phyloP scores from a whole-genome alignment of 2,888 invertebrate genomes.

The Mythimna impura region DNA sequence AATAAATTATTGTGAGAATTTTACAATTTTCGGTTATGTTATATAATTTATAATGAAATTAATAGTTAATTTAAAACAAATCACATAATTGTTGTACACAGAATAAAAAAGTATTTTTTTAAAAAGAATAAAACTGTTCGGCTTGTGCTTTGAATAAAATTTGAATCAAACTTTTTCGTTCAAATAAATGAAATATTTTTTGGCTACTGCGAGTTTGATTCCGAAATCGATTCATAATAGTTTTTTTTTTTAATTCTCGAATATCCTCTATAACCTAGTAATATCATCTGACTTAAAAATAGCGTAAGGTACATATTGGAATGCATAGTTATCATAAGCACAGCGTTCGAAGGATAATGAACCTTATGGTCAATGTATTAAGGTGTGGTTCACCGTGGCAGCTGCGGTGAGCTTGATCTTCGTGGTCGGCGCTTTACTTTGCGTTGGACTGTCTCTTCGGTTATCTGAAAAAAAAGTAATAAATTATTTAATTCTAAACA shows the following conservation, averaged over 20 bases:
- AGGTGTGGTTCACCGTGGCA: slow-evolving; percentile 69
- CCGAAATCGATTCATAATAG: slow-evolving; percentile 1
- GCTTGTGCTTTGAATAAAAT: too few relatives aligned
- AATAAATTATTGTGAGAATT: neutral
- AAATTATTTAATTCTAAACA: neutral
- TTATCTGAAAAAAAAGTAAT: slow-evolving; percentile 69
- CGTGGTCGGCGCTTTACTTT: slow-evolving; percentile 72
- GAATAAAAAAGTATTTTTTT: neutral
- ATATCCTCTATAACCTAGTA: neutral
- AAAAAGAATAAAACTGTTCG: neutral
- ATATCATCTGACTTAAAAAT: slow-evolving; percentile 40
- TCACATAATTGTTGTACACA: neutral
- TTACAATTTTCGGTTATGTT: neutral
- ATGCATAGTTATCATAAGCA: slow-evolving; percentile 53
- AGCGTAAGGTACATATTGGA: slow-evolving; percentile 49
- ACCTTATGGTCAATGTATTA: slow-evolving; percentile 31
- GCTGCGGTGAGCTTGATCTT: slow-evolving; percentile 70
- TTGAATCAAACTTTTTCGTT: neutral
- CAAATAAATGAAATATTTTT: neutral
- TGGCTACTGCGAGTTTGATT: slow-evolving; percentile 3
- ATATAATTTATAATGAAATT: neutral
- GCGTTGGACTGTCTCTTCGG: slow-evolving; percentile 71
- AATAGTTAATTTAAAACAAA: neutral
- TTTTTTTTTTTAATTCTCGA: neutral
- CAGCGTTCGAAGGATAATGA: slow-evolving; percentile 52